Evolutionary conservation across 2,113 vertebrate genomes (phyloP).

Genomic region (Acanthochromis polyacanthus): DNA sequence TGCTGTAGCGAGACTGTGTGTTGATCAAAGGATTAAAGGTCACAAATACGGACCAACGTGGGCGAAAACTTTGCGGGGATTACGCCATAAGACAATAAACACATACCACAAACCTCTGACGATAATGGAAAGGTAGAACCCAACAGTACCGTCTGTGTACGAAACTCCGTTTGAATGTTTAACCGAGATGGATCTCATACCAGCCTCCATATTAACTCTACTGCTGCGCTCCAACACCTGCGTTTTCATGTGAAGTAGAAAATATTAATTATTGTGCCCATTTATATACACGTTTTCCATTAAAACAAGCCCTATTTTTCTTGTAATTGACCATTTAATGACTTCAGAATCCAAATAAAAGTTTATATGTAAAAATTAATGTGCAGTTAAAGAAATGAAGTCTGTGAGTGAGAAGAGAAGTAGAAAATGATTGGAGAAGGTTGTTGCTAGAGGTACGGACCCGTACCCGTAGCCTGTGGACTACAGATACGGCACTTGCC

Average conservation of each 20-base stretch:
- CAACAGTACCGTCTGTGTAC: not conserved
- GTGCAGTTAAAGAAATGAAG: constrained; percentile 10
- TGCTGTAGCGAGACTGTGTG: not conserved
- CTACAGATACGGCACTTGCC: too few species aligned
- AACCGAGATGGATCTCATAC: not conserved
- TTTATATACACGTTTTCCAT: not conserved
- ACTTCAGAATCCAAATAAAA: not conserved
- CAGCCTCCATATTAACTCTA: not conserved
- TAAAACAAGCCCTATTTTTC: not conserved
- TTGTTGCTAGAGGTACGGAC: too few species aligned
- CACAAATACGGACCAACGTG: too few species aligned
- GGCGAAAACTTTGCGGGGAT: not conserved
- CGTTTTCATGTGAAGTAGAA: constrained; percentile 23
- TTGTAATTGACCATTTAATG: not conserved
- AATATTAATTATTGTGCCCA: not conserved
- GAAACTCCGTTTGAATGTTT: not conserved
- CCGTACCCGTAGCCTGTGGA: too few species aligned
- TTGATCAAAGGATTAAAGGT: not conserved
- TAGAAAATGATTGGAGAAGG: too few species aligned
- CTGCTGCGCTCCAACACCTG: constrained; percentile 2
- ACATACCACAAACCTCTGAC: not conserved
- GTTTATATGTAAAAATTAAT: constrained; percentile 13
- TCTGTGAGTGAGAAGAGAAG: constrained; percentile 12
- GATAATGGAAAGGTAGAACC: too few species aligned
- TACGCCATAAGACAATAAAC: not conserved